A percentile compares a stretch with the other conserved stretches of the same genome.
Conservation (phyloP, 2,888 invertebrate genomes). For the Nomada hirtipes region DNA sequence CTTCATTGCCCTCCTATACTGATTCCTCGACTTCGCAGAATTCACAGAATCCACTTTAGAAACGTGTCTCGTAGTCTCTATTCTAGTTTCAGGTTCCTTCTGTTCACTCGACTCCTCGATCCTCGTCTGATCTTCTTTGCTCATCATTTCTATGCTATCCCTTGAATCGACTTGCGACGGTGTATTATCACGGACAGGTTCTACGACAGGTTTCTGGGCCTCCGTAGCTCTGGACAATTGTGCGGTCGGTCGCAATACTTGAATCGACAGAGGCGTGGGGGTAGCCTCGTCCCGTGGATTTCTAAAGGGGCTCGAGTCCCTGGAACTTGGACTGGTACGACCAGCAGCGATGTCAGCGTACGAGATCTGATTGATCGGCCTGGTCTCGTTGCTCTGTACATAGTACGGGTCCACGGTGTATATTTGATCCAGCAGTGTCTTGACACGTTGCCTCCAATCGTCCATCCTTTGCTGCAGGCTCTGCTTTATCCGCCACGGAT, state of each 20-base stretch:
- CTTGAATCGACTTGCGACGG: neutral
- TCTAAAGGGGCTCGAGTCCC: slow-evolving; percentile 79
- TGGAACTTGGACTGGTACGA: slow-evolving; percentile 84
- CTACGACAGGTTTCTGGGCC: slow-evolving; percentile 78
- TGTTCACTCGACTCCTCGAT: neutral
- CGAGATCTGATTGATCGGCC: slow-evolving; percentile 80
- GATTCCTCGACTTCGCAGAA: neutral
- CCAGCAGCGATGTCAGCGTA: slow-evolving; percentile 91
- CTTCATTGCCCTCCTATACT: slow-evolving; percentile 72
- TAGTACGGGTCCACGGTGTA: slow-evolving; percentile 91
- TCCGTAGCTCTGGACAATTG: slow-evolving; percentile 20
- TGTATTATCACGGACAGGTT: slow-evolving; percentile 6
- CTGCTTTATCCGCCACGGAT: slow-evolving; percentile 86
- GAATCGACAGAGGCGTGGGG: slow-evolving; percentile 60
- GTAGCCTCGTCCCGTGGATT: slow-evolving; percentile 73
- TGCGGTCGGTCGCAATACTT: slow-evolving; percentile 76
- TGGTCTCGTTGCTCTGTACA: slow-evolving; percentile 86
- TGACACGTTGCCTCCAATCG: slow-evolving; percentile 89
- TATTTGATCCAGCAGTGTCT: slow-evolving; percentile 89
- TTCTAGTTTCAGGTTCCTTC: slow-evolving; percentile 29
- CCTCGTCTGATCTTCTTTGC: neutral
- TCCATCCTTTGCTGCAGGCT: slow-evolving; percentile 88
- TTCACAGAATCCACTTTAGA: slow-evolving; percentile 37
- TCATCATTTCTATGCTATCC: neutral
- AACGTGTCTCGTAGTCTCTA: slow-evolving; percentile 30